These are phyloP conservation scores for Urocynchramus pylzowi DNA, from an alignment of 2,113 vertebrate species.

Conservation along the genomic window DNA sequence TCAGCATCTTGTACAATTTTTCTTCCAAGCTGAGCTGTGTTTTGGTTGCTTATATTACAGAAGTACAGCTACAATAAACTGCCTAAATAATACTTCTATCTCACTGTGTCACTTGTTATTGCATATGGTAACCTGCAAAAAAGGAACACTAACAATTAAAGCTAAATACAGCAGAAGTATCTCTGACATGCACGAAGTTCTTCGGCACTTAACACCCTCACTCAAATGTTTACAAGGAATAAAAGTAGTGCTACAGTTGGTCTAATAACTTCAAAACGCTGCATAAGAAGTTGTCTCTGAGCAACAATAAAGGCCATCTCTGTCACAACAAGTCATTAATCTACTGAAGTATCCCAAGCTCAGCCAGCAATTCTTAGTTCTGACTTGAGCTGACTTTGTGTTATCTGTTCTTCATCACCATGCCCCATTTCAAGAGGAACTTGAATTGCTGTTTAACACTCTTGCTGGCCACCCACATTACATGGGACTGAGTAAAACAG, in stretches of 20 bases:
- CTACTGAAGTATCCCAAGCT: background rate
- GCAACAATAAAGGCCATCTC: background rate
- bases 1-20: background rate
- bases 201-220: background rate
- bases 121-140: background rate
- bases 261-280: background rate
- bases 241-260: background rate
- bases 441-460: background rate
- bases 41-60: background rate
- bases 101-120: background rate
- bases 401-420: constrained; percentile 5
- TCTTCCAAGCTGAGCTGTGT: background rate
- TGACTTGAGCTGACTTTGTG: background rate
- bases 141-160: background rate
- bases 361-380: background rate
- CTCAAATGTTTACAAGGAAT: background rate
- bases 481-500: background rate
- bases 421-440: background rate
- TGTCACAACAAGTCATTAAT: background rate
- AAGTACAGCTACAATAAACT: background rate
- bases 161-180: background rate
- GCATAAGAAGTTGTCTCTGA: background rate
- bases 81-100: background rate
- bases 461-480: constrained; percentile 21
- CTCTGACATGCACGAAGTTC: background rate